Base-by-base conservation (phyloP, 2,888 invertebrate genomes). In the Papilio demoleus region DNA sequence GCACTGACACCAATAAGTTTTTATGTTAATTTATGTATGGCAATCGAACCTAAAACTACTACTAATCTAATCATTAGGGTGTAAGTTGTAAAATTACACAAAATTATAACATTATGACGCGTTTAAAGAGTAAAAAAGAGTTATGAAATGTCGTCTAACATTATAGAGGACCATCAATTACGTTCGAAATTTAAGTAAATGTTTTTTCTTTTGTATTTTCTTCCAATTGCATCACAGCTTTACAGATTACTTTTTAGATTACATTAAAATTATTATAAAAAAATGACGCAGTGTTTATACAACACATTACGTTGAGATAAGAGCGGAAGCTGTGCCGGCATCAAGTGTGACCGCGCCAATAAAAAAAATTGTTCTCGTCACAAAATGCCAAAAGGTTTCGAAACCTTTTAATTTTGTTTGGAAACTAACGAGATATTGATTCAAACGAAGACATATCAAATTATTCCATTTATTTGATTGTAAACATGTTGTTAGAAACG, bases 231-330 rank as follows among this genome's bases (percentile, higher is more conserved):
- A 22, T 22, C 22, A 22, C 22, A 47, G 1, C 17, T 6, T 42
- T 47, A 24, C 47, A 12, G 27, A 27, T 27, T 53, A 53, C 53
- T 24, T 4, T n/a, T n/a, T 8, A n/a, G 8, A n/a, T 27, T 2
- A 27, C 24, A 27, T 53, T 53, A n/a, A n/a, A n/a, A n/a, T 53
- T 42, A 47, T 47, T 47, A 19, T 45, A 62, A 63, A 50, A 65
- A 66, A 65, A 65, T 42, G 19, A 56, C 40, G 40, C 42, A 45
- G 66, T 60, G 60, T 66, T 66, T 45, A 60, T 36, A 59, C 59
- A 60, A 59, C 63, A 59, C 63, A 24, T 27, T 61, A 27, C 60
- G 61, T 53, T 61, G 22, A 67, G 61, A 67, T 67, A 67, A 61
- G 27, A 67, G 19, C 60, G 67, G 67, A 67, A 67, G 60, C 47